Evolutionary conservation across 1,140 invertebrate species (phyloP).

Genomic region (Cardiocondyla obscurior): DNA sequence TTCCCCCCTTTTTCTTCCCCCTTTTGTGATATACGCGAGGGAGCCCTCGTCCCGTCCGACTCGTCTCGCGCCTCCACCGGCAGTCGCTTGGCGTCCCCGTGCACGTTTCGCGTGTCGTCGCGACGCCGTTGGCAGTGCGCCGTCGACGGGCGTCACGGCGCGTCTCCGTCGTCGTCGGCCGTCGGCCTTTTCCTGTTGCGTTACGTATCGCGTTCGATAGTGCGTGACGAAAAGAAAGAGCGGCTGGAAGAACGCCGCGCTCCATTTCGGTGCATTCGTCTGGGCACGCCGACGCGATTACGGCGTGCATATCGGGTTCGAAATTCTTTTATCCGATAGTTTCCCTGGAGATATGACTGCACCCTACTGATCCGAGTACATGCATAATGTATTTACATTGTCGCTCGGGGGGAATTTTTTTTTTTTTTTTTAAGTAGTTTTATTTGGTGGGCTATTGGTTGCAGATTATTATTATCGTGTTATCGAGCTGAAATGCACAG

Average conservation of each 20-base stretch:
- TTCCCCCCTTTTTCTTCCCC: constrained; percentile 28
- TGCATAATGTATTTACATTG: background rate
- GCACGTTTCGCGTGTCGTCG: constrained; percentile 59
- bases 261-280: constrained; percentile 14
- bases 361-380: background rate
- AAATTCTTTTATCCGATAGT: background rate
- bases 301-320: background rate
- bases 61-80: background rate
- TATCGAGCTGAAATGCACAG: background rate
- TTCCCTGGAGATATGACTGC: background rate
- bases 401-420: too few relatives aligned
- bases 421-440: background rate
- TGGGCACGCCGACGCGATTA: background rate
- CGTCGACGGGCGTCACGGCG: constrained; percentile 70
- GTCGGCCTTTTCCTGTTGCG: background rate
- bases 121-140: constrained; percentile 63
- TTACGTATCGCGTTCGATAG: constrained; percentile 24
- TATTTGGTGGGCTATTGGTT: constrained; percentile 4
- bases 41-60: background rate
- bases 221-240: constrained; percentile 6
- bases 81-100: constrained; percentile 63
- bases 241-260: background rate
- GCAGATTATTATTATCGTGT: background rate
- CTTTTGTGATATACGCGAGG: background rate
- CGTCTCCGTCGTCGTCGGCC: constrained; percentile 37